Evolutionary conservation across 64 coral and sea anemone genomes (phyloP).

Genomic region (Trachythela sp.): DNA sequence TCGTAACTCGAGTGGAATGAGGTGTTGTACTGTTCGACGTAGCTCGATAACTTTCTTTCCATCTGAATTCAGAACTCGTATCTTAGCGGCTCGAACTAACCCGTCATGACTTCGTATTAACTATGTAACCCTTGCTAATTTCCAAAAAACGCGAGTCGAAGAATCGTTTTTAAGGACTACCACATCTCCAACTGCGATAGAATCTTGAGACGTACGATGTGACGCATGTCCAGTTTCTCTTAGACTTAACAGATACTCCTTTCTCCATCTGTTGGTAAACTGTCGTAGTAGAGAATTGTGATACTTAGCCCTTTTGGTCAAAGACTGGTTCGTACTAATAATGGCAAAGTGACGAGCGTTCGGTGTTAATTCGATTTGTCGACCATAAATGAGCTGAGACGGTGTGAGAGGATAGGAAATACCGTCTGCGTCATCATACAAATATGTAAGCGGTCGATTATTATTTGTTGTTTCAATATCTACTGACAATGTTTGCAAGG

Average conservation of each 20-base stretch:
- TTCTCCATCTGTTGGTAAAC: slow-evolving; percentile 11
- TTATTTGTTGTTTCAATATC: neutral
- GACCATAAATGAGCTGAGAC: neutral
- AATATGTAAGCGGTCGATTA: neutral
- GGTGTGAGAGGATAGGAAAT: neutral
- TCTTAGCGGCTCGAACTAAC: neutral
- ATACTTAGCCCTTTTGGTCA: neutral
- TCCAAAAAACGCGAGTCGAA: neutral
- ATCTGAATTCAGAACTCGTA: neutral
- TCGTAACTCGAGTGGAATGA: neutral
- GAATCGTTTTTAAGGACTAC: neutral
- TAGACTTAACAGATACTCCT: slow-evolving; percentile 5
- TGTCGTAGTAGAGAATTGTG: neutral
- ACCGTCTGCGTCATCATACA: neutral
- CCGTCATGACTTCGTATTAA: neutral
- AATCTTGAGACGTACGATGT: no score
- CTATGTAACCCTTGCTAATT: neutral
- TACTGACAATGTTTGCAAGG: neutral
- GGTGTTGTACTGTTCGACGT: neutral
- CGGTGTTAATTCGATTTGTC: neutral
- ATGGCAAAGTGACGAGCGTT: neutral
- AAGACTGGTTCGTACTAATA: slow-evolving; percentile 6
- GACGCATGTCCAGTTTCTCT: no score
- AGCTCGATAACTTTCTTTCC: neutral
- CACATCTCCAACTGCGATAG: neutral